These are phyloP conservation scores for Drosophila athabasca DNA, from an alignment of 1,140 invertebrate species.

Conservation along the genomic window DNA sequence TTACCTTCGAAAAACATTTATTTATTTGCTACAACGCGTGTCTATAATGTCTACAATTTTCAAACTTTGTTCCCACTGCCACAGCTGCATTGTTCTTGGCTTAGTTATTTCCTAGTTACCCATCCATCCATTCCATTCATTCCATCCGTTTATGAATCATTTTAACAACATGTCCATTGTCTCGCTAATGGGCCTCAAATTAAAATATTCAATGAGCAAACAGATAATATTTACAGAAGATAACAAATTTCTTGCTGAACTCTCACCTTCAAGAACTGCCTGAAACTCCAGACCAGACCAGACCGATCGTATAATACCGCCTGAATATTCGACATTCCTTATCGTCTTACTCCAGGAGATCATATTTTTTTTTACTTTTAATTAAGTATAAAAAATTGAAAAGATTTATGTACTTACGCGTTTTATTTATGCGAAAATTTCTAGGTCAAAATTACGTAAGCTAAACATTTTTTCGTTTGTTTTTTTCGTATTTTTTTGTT, in stretches of 20 bases:
- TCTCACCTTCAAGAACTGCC: constrained; percentile 4
- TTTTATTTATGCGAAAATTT: constrained; percentile 37
- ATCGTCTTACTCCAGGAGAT: too few relatives aligned
- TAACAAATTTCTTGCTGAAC: constrained; percentile 20
- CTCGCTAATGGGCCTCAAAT: constrained; percentile 22
- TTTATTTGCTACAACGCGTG: constrained; percentile 6
- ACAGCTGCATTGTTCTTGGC: constrained; percentile 30
- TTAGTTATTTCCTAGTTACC: background rate
- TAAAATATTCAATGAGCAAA: constrained; percentile 11
- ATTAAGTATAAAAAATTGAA: too few relatives aligned
- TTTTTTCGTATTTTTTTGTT: constrained; percentile 5
- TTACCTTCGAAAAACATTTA: constrained; percentile 5
- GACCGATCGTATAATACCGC: too few relatives aligned
- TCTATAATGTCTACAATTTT: background rate
- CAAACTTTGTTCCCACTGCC: constrained; percentile 1
- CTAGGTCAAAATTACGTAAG: constrained; percentile 40
- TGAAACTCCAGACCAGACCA: background rate
- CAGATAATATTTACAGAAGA: constrained; percentile 25
- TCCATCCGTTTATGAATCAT: constrained; percentile 9
- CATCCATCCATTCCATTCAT: background rate
- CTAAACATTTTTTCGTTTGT: background rate
- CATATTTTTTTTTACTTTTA: too few relatives aligned
- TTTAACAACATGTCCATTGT: constrained; percentile 21
- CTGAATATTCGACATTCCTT: too few relatives aligned
- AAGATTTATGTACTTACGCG: too few relatives aligned